phyloP scores from a whole-genome alignment of 2,888 invertebrate species.

The Pemphredon lugubris region DNA sequence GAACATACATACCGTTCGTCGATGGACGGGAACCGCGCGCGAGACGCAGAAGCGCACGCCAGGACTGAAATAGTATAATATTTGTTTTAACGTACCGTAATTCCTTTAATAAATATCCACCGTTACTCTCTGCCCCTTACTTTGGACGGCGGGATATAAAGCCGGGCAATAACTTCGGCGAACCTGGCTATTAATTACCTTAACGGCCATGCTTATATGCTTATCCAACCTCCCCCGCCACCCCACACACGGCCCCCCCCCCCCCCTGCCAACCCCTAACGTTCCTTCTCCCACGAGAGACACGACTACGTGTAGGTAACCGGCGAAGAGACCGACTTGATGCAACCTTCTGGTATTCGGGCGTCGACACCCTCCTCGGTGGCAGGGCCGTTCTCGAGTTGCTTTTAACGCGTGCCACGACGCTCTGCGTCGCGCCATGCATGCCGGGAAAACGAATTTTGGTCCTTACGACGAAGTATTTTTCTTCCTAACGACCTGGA shows the following conservation, averaged over 20 bases:
- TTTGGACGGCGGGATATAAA: constrained; percentile 50
- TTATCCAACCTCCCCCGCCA: too few relatives aligned
- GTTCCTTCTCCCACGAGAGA: constrained; percentile 28
- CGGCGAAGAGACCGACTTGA: constrained; percentile 1
- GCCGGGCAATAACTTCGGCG: constrained; percentile 58
- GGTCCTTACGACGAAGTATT: too few relatives aligned
- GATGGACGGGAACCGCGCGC: too few relatives aligned
- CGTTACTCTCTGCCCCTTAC: neutral
- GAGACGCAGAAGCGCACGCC: neutral
- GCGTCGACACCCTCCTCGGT: neutral
- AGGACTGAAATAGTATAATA: neutral
- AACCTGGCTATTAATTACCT: constrained; percentile 66
- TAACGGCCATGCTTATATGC: constrained; percentile 63
- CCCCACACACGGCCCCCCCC: too few relatives aligned
- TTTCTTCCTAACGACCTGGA: too few relatives aligned
- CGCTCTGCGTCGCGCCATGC: too few relatives aligned
- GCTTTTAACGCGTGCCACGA: too few relatives aligned
- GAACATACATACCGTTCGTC: too few relatives aligned
- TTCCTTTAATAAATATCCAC: constrained; percentile 54
- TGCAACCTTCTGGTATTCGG: constrained; percentile 3
- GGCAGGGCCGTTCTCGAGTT: neutral
- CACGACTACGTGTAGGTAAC: constrained; percentile 13
- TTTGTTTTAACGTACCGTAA: constrained; percentile 49
- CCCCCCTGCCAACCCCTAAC: constrained; percentile 11
- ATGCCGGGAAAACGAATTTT: too few relatives aligned